Evolutionary conservation across 1,140 invertebrate species (phyloP).

Genomic region (Epicauta chinensis): DNA sequence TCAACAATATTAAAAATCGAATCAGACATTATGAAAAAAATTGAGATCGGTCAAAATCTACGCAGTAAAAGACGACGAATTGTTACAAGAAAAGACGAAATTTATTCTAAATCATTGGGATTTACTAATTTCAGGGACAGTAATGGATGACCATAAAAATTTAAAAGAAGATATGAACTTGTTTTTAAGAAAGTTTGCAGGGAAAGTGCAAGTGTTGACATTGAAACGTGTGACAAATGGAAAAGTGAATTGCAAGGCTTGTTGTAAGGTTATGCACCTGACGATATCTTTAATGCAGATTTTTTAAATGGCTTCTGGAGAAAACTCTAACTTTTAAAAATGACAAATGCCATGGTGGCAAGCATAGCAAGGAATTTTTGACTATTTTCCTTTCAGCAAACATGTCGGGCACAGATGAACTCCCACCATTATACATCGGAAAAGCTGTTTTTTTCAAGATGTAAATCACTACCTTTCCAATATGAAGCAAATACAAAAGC

Average conservation of each 20-base stretch:
- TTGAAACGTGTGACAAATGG: not conserved
- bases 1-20: slow-evolving; percentile 25
- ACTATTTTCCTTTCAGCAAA: slow-evolving; percentile 42
- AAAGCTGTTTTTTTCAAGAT: slow-evolving; percentile 24
- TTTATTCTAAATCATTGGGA: slow-evolving; percentile 15
- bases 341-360: slow-evolving; percentile 26
- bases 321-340: slow-evolving; percentile 28
- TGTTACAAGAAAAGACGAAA: slow-evolving; percentile 24
- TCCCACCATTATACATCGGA: slow-evolving; percentile 39
- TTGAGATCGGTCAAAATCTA: slow-evolving; percentile 16
- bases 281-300: slow-evolving; percentile 44
- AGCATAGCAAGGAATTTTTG: slow-evolving; percentile 38
- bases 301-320: slow-evolving; percentile 38
- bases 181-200: slow-evolving; percentile 7
- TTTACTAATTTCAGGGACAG: slow-evolving; percentile 19
- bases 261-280: slow-evolving; percentile 24
- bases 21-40: slow-evolving; percentile 13
- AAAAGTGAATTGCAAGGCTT: slow-evolving; percentile 7
- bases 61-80: slow-evolving; percentile 10
- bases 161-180: slow-evolving; percentile 11
- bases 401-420: slow-evolving; percentile 42
- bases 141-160: slow-evolving; percentile 23
- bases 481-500: slow-evolving; percentile 44
- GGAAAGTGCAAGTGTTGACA: slow-evolving; percentile 4
- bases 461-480: slow-evolving; percentile 36